Base-by-base conservation (phyloP, 2,797 vertebrate species). In the Fistularia tabacaria region DNA sequence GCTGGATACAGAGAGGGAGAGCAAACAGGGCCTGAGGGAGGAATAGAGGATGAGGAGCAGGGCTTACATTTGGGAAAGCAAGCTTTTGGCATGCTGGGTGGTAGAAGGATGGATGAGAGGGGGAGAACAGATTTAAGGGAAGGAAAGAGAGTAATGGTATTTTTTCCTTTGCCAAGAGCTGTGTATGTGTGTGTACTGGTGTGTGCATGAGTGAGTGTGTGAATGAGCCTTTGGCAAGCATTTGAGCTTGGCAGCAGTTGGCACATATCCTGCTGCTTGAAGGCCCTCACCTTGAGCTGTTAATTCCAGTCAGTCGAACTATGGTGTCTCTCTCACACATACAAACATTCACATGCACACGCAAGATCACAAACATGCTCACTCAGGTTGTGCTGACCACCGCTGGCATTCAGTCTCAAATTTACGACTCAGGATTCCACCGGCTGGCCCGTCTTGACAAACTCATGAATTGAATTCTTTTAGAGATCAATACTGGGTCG, bases 1-100 rank as follows among this genome's bases (percentile, higher is more conserved):
- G 59, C 64, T 41, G 1, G 57, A 68, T 49, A 38, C 59, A 53
- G 44, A 53, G 44, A 57, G 59, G 37, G 12, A 57, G 64, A 77
- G 62, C 68, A 70, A 70, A 55, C 49, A 47, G 59, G 3, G 39
- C 25, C 25, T 25, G 25, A 25, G 25, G 25, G 25, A 25, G 25
- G 25, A 25, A 5, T 2, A 11, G 15, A 36, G 46, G 57, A 49
- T 52, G 60, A 58, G 42, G 56, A 65, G 42, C 49, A 13, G 0
- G 45, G 55, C 39, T 64, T 39, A 48, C 14, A 55, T 47, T 58
- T 66, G 51, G 59, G 54, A n/a, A 51, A 54, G 46, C 66, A 70
- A 80, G 73, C 64, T 71, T 62, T 67, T 68, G 51, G 64, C 66
- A 64, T 50, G 14, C 15, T 62, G 48, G 54, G 51, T 59, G 69